phyloP scores from a whole-genome alignment of 1,140 invertebrate genomes.

The Vanessa tameamea region DNA sequence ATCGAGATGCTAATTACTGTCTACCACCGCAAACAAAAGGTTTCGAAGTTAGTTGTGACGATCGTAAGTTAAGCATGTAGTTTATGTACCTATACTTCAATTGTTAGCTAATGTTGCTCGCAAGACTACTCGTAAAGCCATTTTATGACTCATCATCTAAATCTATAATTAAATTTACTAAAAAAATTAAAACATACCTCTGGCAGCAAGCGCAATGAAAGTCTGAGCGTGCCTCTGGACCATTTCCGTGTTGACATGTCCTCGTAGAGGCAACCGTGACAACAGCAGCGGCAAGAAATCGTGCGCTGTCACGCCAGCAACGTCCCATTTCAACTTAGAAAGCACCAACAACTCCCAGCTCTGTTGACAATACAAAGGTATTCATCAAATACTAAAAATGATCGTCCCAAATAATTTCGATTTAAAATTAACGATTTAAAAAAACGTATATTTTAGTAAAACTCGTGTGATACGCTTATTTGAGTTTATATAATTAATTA shows the following conservation, averaged over 20 bases:
- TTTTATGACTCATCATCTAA: no score
- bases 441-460: no score
- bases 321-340: slow-evolving; percentile 90
- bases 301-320: slow-evolving; percentile 88
- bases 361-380: slow-evolving; percentile 81
- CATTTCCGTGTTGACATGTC: slow-evolving; percentile 82
- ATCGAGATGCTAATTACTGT: slow-evolving; percentile 70
- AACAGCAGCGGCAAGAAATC: slow-evolving; percentile 90
- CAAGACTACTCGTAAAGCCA: background rate
- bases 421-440: no score
- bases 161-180: background rate
- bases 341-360: slow-evolving; percentile 91
- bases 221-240: slow-evolving; percentile 88
- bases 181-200: slow-evolving; percentile 82
- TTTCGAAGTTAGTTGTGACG: background rate
- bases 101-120: background rate
- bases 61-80: background rate
- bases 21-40: slow-evolving; percentile 38
- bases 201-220: slow-evolving; percentile 88
- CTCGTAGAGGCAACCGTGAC: slow-evolving; percentile 80
- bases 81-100: background rate
- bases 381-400: slow-evolving; percentile 1
- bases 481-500: background rate
- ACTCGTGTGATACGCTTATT: no score
- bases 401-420: background rate